Percentiles rank a stretch among this genome's conserved stretches.
phyloP scores from a whole-genome alignment of 2,113 vertebrate species.

The Bubalus kerabau region DNA sequence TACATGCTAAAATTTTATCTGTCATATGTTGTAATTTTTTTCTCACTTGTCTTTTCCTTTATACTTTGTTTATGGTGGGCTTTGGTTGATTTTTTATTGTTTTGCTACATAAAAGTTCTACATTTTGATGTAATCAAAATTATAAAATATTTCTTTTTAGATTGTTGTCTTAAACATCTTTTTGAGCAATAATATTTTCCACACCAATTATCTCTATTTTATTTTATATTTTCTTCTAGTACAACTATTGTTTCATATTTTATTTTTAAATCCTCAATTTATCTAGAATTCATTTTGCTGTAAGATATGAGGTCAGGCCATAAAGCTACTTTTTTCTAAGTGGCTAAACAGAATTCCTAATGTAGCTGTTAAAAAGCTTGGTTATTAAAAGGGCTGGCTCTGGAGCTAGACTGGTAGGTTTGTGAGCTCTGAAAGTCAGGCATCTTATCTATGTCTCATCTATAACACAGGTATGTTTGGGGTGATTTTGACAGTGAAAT shows the following conservation, averaged over 20 bases:
- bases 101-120: background rate
- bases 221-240: slow-evolving; percentile 1
- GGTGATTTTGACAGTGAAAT: background rate
- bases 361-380: background rate
- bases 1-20: background rate
- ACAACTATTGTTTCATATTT: background rate
- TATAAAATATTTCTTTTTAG: background rate
- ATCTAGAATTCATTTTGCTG: background rate
- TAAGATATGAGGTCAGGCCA: background rate
- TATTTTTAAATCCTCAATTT: background rate
- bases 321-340: background rate
- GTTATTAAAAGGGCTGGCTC: background rate
- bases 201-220: background rate
- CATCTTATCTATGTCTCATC: background rate
- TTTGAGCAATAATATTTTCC: background rate
- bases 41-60: background rate
- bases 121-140: background rate
- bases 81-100: background rate
- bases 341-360: background rate
- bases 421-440: background rate
- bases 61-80: background rate
- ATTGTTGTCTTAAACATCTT: background rate
- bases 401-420: background rate
- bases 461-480: background rate
- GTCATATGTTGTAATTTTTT: background rate